Evolutionary conservation across 2,888 invertebrate species (phyloP), one percentile per base, ranked within the genome.

Genomic region (Dolichopus griseipennis): DNA sequence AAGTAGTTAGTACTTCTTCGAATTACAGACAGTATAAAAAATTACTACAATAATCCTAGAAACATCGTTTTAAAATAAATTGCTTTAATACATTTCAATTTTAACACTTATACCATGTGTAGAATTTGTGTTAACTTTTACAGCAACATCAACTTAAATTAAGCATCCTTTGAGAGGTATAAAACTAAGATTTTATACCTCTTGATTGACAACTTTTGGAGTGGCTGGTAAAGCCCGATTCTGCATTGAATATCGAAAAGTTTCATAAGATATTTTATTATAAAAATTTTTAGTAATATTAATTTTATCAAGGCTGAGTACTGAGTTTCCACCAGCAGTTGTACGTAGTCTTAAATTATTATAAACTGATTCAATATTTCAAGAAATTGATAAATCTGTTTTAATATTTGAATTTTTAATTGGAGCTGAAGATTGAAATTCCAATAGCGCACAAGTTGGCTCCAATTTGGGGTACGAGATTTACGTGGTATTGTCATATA

Each of bases 401-500:
- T 78, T 78, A 41, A 67, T 65, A 18, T 61, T 33, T 27, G n/a
- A 61, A 22, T 65, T 65, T 61, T 22, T 15, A 8, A 33, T 33
- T 20, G 79, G 77, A 61, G 81, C 79, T 72, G 75, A 71, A 67
- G 76, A 76, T 68, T 78, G 77, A 65, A 78, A 78, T 62, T 80
- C 79, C 71, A 83, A 83, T 5, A 86, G 83, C 61, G 82, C 86
- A 76, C 78, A 88, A 80, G 84, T 89, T 79, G 79, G 90, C 70
- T 89, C 91, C 93, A 93, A 76, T 91, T 91, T 1, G 91, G 90
- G 0, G 91, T 90, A 71, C 93, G 84, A 0, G 92, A 93, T 75
- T 92, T 84, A 73, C 93, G 84, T 0, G 93, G 93, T 70, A 94
- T 92, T 20, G 93, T 93, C 64, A 93, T 92, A 78, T 93, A 93